Evolutionary conservation across 30 jellyfish, hydroid and myxozoan genomes (phyloP).

Genomic region (Turritopsis dohrnii): DNA sequence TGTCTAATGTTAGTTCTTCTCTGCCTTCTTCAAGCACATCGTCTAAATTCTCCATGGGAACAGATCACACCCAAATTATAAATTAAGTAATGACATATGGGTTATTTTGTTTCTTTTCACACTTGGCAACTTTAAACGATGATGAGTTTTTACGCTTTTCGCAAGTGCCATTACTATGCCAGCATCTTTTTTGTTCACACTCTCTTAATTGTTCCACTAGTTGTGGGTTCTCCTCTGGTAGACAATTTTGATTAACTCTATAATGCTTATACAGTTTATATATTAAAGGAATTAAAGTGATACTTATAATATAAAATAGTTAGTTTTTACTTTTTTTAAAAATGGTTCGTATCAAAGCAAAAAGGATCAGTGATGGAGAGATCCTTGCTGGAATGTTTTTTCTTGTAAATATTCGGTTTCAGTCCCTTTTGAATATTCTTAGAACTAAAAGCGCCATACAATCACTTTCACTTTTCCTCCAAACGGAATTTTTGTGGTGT

Average conservation of each 20-base stretch:
- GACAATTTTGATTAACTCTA: background rate
- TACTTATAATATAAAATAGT: background rate
- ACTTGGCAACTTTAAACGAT: background rate
- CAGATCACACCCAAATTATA: constrained; percentile 17
- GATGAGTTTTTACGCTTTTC: background rate
- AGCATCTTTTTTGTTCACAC: constrained; percentile 6
- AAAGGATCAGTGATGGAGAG: background rate
- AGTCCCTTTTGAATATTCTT: background rate
- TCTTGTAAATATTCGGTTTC: background rate
- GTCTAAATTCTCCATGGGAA: constrained; percentile 24
- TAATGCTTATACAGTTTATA: background rate
- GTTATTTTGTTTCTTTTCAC: background rate
- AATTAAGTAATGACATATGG: background rate
- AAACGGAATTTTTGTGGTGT: background rate
- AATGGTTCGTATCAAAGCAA: background rate
- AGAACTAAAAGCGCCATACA: background rate
- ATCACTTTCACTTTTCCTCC: background rate
- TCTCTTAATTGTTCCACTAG: background rate
- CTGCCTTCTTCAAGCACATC: constrained; percentile 29
- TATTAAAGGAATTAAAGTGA: background rate
- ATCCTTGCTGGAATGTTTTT: background rate
- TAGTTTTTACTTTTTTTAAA: background rate
- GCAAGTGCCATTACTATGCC: background rate
- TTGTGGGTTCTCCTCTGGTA: background rate
- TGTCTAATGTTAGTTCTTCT: constrained; percentile 28